Evolutionary conservation across 2,888 invertebrate genomes (phyloP).

Genomic region (Pollenia angustigena): DNA sequence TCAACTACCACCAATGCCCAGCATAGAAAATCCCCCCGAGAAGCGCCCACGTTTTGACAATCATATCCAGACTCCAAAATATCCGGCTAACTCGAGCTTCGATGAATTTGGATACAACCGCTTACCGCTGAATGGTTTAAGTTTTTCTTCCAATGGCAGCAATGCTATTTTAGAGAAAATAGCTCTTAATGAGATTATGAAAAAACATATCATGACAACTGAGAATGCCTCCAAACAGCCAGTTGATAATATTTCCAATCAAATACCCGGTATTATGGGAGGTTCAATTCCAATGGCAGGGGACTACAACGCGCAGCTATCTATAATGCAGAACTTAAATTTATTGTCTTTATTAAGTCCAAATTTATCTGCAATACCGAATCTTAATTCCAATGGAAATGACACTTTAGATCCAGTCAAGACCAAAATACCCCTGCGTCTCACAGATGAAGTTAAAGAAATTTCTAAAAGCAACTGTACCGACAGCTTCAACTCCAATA

Average conservation of each 20-base stretch:
- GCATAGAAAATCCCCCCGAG: conserved; percentile 79
- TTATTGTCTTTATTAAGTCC: conserved; percentile 86
- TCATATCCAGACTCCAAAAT: conserved; percentile 77
- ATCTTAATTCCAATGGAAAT: conserved; percentile 60
- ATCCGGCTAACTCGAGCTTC: conserved; percentile 76
- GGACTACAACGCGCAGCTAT: conserved; percentile 85
- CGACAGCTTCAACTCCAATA: conserved; percentile 36
- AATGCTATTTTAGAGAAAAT: conserved; percentile 81
- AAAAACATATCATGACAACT: conserved; percentile 76
- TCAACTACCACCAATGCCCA: conserved; percentile 81
- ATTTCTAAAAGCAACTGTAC: conserved; percentile 18
- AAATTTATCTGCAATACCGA: conserved; percentile 77
- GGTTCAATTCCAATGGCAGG: conserved; percentile 80
- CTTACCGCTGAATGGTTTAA: conserved; percentile 77
- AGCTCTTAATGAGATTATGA: conserved; percentile 79
- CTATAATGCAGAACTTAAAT: conserved; percentile 85
- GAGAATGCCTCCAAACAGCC: conserved; percentile 73
- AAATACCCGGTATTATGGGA: conserved; percentile 84
- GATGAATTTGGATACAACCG: conserved; percentile 80
- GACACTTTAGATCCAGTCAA: conserved; percentile 56
- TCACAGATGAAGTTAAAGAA: conserved; percentile 63
- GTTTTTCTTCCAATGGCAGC: conserved; percentile 77
- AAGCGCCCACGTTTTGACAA: conserved; percentile 81
- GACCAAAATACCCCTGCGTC: conserved; percentile 32
- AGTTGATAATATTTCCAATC: conserved; percentile 84